Conservation (phyloP, 2,888 invertebrate species). For the Hirudinaria manillensis region DNA sequence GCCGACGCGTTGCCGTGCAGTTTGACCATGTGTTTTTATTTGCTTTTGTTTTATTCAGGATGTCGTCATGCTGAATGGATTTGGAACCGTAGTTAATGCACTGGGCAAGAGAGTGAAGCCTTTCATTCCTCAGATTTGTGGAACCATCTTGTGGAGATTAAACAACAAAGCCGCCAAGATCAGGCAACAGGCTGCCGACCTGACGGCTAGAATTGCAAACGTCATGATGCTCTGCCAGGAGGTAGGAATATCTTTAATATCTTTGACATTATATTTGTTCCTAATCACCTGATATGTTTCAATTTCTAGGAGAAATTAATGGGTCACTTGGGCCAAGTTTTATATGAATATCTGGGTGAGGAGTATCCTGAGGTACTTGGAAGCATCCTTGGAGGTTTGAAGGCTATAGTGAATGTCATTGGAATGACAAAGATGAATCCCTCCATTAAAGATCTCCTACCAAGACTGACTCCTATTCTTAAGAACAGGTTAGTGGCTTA, state of each 20-base stretch:
- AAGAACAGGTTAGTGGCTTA: slow-evolving; percentile 71
- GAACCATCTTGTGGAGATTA: slow-evolving; percentile 97
- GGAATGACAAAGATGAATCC: slow-evolving; percentile 99
- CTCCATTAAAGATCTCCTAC: slow-evolving; percentile 94
- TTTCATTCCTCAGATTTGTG: slow-evolving; percentile 97
- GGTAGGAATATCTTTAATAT: slow-evolving; percentile 53
- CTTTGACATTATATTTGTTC: neutral
- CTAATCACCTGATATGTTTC: neutral
- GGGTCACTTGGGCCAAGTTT: slow-evolving; percentile 97
- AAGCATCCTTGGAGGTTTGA: slow-evolving; percentile 94
- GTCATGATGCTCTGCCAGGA: slow-evolving; percentile 99
- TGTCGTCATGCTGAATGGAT: slow-evolving; percentile 98
- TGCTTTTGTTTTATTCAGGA: slow-evolving; percentile 61
- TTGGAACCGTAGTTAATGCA: slow-evolving; percentile 96
- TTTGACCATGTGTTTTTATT: neutral
- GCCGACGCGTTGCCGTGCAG: neutral
- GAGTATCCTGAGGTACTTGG: slow-evolving; percentile 98
- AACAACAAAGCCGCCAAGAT: slow-evolving; percentile 99
- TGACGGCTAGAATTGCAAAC: slow-evolving; percentile 90
- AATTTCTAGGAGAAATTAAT: slow-evolving; percentile 80
- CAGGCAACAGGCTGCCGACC: slow-evolving; percentile 96
- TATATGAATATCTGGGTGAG: slow-evolving; percentile 97
- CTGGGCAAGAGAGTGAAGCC: slow-evolving; percentile 94
- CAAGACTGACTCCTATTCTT: slow-evolving; percentile 90
- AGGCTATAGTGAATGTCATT: slow-evolving; percentile 97